phyloP scores from a whole-genome alignment of 2,888 invertebrate species.

The Zygogramma bicolorata region DNA sequence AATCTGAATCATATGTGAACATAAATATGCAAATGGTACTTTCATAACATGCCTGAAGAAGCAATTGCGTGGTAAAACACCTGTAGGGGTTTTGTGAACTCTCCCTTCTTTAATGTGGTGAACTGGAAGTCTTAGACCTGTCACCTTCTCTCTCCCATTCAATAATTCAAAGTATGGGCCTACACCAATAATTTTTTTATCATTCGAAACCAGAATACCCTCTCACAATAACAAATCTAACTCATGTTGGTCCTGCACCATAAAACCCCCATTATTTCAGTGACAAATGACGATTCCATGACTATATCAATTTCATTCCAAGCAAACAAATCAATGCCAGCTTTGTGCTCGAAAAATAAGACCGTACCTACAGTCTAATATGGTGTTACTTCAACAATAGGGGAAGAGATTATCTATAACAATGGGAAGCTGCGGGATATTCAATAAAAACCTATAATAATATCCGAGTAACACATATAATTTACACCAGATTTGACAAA shows the following conservation, averaged over 20 bases:
- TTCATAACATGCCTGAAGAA: too few relatives aligned
- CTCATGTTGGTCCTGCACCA: neutral
- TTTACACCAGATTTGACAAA: neutral
- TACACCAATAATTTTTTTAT: too few relatives aligned
- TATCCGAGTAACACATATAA: neutral
- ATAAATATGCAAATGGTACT: too few relatives aligned
- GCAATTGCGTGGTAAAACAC: too few relatives aligned
- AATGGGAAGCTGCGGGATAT: neutral
- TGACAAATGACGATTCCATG: slow-evolving; percentile 1
- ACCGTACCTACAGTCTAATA: neutral
- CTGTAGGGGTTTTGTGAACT: too few relatives aligned
- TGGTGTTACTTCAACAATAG: slow-evolving; percentile 7
- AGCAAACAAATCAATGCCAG: neutral
- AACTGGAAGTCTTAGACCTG: too few relatives aligned
- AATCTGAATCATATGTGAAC: too few relatives aligned
- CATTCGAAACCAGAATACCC: too few relatives aligned
- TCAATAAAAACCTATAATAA: neutral
- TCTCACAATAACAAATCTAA: neutral
- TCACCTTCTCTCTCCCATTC: too few relatives aligned
- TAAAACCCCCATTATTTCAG: neutral
- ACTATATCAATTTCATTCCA: neutral
- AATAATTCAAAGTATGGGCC: too few relatives aligned
- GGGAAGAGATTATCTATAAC: neutral
- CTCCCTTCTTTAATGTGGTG: too few relatives aligned
- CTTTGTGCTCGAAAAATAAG: neutral